These are phyloP conservation scores for Diloba caeruleocephala DNA, from an alignment of 2,888 invertebrate species.

Conservation along the genomic window DNA sequence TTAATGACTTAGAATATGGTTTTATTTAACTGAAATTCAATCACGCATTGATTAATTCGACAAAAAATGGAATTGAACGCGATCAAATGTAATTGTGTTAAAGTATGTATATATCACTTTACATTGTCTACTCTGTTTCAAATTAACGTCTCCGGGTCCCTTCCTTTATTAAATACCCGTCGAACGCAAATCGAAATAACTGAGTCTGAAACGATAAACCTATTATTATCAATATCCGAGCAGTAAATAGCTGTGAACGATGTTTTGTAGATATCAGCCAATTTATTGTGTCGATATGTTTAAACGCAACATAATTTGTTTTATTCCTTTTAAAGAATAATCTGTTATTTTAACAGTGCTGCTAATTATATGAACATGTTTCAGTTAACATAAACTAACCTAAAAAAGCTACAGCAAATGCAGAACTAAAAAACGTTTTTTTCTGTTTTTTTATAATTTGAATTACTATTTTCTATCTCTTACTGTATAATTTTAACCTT, in stretches of 20 bases:
- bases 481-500: too few relatives aligned
- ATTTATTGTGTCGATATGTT: background rate
- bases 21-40: background rate
- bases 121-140: conserved; percentile 24
- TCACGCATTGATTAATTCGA: background rate
- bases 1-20: background rate
- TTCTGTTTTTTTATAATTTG: too few relatives aligned
- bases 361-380: too few relatives aligned
- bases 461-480: too few relatives aligned
- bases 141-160: conserved; percentile 56
- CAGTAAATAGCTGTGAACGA: conserved; percentile 40
- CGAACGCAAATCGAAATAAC: conserved; percentile 72
- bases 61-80: conserved; percentile 12
- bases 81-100: conserved; percentile 33
- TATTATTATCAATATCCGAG: conserved; percentile 64
- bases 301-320: too few relatives aligned
- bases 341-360: too few relatives aligned
- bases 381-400: too few relatives aligned
- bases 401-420: too few relatives aligned
- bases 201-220: conserved; percentile 53
- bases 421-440: too few relatives aligned
- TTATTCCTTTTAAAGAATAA: too few relatives aligned
- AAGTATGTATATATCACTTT: conserved; percentile 6
- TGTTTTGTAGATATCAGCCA: conserved; percentile 1
- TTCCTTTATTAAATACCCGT: conserved; percentile 68